Evolutionary conservation across 2,888 invertebrate species (phyloP).

Genomic region (Mimachlamys varia): DNA sequence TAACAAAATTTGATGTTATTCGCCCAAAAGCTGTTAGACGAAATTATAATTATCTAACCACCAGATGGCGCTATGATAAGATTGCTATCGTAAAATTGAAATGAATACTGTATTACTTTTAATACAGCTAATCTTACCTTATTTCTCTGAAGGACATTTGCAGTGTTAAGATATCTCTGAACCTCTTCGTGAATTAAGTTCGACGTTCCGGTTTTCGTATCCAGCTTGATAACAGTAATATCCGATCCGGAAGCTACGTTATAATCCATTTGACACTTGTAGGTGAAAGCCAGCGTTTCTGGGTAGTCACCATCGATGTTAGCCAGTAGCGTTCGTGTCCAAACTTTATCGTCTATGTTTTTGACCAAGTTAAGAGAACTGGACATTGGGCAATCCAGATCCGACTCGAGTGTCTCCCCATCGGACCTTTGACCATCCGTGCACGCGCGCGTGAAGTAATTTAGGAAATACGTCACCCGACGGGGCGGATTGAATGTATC

Average conservation of each 20-base stretch:
- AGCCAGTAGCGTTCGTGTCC: slow-evolving; percentile 61
- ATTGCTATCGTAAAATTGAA: too few species aligned
- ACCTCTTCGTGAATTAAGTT: slow-evolving; percentile 44
- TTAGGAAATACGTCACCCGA: slow-evolving; percentile 64
- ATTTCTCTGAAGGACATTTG: background rate
- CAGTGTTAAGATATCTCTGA: background rate
- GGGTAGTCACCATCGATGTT: slow-evolving; percentile 58
- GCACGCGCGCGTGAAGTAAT: slow-evolving; percentile 61
- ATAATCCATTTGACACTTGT: slow-evolving; percentile 44
- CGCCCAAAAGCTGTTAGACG: too few species aligned
- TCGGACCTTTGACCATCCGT: slow-evolving; percentile 60
- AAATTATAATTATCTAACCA: too few species aligned
- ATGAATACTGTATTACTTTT: too few species aligned
- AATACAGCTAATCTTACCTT: background rate
- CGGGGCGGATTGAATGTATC: slow-evolving; percentile 64
- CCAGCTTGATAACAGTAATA: slow-evolving; percentile 47
- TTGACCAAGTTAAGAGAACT: slow-evolving; percentile 60
- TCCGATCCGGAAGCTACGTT: slow-evolving; percentile 36
- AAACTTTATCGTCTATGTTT: slow-evolving; percentile 66
- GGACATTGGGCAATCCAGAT: slow-evolving; percentile 68
- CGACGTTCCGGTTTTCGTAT: slow-evolving; percentile 40
- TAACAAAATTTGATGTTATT: too few species aligned
- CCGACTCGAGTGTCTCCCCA: slow-evolving; percentile 54
- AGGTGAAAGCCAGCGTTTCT: slow-evolving; percentile 58
- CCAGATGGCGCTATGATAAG: too few species aligned